Percentiles rank a stretch among this genome's conserved stretches.
Evolutionary conservation across 2,888 invertebrate species (phyloP).

Genomic region (Epistrophe eligans): DNA sequence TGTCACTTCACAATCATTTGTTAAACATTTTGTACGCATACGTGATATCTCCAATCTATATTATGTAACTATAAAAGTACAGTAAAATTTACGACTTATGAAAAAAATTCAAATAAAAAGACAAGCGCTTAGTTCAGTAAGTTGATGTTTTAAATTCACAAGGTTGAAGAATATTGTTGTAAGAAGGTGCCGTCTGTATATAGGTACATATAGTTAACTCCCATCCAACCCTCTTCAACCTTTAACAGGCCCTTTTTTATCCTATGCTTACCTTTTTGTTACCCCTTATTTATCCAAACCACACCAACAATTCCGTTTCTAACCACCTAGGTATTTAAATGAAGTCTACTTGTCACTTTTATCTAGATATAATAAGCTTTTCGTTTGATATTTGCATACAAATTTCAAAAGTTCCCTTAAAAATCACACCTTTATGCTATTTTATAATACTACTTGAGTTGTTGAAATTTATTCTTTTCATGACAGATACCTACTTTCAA

Average conservation of each 20-base stretch:
- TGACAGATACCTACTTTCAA: slow-evolving; percentile 30
- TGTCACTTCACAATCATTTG: too few species aligned
- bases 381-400: slow-evolving; percentile 3
- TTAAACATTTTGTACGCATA: too few species aligned
- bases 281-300: not conserved
- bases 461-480: slow-evolving; percentile 57
- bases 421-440: slow-evolving; percentile 42
- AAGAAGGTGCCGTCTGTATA: not conserved
- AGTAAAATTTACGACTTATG: too few species aligned
- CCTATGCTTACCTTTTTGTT: not conserved
- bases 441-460: slow-evolving; percentile 48
- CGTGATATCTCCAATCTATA: too few species aligned
- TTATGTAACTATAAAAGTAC: not conserved
- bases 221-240: not conserved
- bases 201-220: not conserved
- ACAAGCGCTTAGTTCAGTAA: not conserved
- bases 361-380: slow-evolving; percentile 3
- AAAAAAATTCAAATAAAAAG: not conserved
- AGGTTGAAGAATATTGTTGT: not conserved
- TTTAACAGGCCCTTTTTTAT: not conserved
- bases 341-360: not conserved
- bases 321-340: not conserved
- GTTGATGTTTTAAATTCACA: not conserved
- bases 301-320: not conserved
- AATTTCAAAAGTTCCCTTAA: not conserved